Evolutionary conservation across 2,888 invertebrate species (phyloP).

Genomic region (Calameuta idolon): DNA sequence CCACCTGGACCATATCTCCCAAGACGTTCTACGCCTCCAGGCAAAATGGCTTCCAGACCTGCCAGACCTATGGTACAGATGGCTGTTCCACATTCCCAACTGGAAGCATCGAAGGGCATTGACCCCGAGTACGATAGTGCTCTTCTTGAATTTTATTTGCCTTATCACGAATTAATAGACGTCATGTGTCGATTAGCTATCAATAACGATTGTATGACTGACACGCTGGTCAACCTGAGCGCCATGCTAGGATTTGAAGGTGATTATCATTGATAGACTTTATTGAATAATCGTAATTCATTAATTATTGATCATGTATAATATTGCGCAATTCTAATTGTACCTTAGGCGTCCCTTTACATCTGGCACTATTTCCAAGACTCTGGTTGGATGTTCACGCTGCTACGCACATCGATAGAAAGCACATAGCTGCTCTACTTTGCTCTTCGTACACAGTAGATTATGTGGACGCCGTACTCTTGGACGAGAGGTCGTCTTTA

Average conservation of each 20-base stretch:
- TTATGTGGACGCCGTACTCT: slow-evolving; percentile 89
- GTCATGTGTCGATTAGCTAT: slow-evolving; percentile 88
- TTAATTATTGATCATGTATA: background rate
- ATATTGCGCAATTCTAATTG: background rate
- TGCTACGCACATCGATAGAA: slow-evolving; percentile 79
- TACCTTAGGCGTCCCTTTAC: slow-evolving; percentile 80
- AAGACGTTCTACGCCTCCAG: slow-evolving; percentile 73
- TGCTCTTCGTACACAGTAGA: slow-evolving; percentile 88
- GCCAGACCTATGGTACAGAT: slow-evolving; percentile 87
- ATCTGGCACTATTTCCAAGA: slow-evolving; percentile 90
- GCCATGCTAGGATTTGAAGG: slow-evolving; percentile 92
- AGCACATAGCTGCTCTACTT: slow-evolving; percentile 84
- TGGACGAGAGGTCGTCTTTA: slow-evolving; percentile 88
- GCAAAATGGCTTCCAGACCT: slow-evolving; percentile 78
- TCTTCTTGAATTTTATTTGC: slow-evolving; percentile 82
- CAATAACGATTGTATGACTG: slow-evolving; percentile 87
- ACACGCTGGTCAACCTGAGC: slow-evolving; percentile 86
- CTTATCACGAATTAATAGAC: slow-evolving; percentile 92
- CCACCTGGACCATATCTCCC: slow-evolving; percentile 84
- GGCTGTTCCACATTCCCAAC: slow-evolving; percentile 82
- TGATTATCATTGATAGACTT: slow-evolving; percentile 12
- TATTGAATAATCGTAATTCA: background rate
- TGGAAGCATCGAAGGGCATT: slow-evolving; percentile 78
- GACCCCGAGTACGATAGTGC: slow-evolving; percentile 84
- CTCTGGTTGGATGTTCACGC: slow-evolving; percentile 92